These are phyloP conservation scores for Drosophila prosaltans DNA, from an alignment of 1,140 invertebrate genomes.

Conservation along the genomic window DNA sequence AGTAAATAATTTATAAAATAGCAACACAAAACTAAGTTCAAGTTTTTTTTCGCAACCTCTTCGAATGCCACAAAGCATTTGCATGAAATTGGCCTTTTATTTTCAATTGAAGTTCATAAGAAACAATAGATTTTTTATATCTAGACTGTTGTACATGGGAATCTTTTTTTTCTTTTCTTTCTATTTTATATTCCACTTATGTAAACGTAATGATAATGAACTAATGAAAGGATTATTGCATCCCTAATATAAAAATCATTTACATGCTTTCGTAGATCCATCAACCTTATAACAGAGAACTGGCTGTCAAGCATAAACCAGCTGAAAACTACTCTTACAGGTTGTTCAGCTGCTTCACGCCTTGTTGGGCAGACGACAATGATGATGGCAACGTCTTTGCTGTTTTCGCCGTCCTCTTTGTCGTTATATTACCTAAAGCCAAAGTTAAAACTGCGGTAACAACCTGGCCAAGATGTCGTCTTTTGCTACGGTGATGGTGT, in stretches of 20 bases:
- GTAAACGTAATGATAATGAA: no score
- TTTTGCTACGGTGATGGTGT: slow-evolving; percentile 23
- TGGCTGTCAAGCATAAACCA: slow-evolving; percentile 40
- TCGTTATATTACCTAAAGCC: slow-evolving; percentile 65
- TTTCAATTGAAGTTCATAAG: no score
- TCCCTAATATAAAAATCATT: slow-evolving; percentile 13
- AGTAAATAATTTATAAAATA: no score
- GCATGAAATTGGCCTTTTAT: no score
- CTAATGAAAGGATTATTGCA: no score
- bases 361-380: slow-evolving; percentile 67
- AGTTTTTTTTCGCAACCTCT: no score
- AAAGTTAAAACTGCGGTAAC: slow-evolving; percentile 60
- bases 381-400: slow-evolving; percentile 27
- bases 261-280: slow-evolving; percentile 26
- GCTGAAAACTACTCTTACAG: slow-evolving; percentile 44
- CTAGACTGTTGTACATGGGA: no score
- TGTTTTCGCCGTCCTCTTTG: slow-evolving; percentile 21
- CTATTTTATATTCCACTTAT: no score
- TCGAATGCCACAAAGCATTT: no score
- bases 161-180: no score
- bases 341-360: slow-evolving; percentile 68
- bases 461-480: slow-evolving; percentile 41
- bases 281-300: slow-evolving; percentile 26
- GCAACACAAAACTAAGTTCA: no score
- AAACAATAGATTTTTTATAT: no score